Conservation (phyloP, 2,113 vertebrate species). For the Orthonyx spaldingii region DNA sequence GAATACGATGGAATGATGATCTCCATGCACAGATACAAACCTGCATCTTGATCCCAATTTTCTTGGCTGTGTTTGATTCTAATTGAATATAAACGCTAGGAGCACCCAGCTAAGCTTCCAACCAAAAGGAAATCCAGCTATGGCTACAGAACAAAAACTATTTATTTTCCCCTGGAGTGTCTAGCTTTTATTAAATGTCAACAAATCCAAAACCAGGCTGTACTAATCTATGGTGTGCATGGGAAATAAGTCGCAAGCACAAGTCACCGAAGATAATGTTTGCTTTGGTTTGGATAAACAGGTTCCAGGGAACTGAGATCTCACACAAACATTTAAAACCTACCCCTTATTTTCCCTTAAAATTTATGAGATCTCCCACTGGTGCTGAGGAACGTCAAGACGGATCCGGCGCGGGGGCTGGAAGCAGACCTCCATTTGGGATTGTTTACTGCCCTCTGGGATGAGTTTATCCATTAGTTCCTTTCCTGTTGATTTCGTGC, state of each 20-base stretch:
- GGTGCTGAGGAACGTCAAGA: conserved; percentile 49
- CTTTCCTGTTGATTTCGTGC: conserved; percentile 46
- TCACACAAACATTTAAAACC: conserved; percentile 45
- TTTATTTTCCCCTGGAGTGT: conserved; percentile 49
- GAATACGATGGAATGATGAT: neutral
- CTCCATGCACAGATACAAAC: neutral
- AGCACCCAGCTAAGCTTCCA: conserved; percentile 39
- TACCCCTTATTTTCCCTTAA: conserved; percentile 33
- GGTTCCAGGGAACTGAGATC: conserved; percentile 46
- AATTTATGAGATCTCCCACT: conserved; percentile 63
- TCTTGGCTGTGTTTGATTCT: neutral
- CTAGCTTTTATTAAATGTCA: conserved; percentile 64
- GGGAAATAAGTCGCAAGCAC: conserved; percentile 45
- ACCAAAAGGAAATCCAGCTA: conserved; percentile 33
- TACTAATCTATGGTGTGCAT: conserved; percentile 23
- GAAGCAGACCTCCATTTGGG: conserved; percentile 33
- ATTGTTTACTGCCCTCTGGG: conserved; percentile 33
- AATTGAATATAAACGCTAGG: conserved; percentile 8
- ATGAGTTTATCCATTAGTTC: conserved; percentile 57
- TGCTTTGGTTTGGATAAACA: conserved; percentile 57
- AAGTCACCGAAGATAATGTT: conserved; percentile 53
- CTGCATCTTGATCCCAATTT: conserved; percentile 43
- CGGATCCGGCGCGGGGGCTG: neutral
- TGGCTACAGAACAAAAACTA: conserved; percentile 9
- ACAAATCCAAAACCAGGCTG: conserved; percentile 43